Conservation (phyloP, 2,888 invertebrate genomes). For the Nomada hirtipes region DNA sequence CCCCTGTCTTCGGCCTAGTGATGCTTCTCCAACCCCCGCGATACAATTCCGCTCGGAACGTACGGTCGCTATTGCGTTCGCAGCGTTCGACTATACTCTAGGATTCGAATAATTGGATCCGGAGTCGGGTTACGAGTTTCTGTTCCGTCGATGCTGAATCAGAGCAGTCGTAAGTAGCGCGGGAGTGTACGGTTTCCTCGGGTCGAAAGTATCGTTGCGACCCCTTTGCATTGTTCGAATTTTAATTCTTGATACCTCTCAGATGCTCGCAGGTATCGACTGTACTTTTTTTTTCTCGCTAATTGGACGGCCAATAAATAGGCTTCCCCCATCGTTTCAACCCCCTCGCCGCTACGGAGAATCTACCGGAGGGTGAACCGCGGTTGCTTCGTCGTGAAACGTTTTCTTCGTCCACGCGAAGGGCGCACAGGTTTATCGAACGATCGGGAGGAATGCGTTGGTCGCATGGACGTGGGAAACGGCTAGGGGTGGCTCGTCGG, state of each 20-base stretch:
- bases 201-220: constrained; percentile 15
- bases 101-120: constrained; percentile 70
- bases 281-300: constrained; percentile 1
- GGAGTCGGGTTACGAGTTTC: constrained; percentile 66
- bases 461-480: constrained; percentile 29
- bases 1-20: not conserved
- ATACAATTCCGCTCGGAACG: constrained; percentile 47
- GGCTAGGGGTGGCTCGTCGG: constrained; percentile 6
- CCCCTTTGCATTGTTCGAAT: not conserved
- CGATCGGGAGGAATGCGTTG: not conserved
- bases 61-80: constrained; percentile 63
- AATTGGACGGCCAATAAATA: constrained; percentile 27
- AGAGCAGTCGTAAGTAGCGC: constrained; percentile 46
- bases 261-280: constrained; percentile 12
- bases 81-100: constrained; percentile 55
- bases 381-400: not conserved
- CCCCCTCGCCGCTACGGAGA: not conserved
- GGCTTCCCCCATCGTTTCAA: not conserved
- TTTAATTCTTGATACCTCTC: constrained; percentile 16
- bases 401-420: not conserved
- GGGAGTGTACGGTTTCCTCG: constrained; percentile 49
- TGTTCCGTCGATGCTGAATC: constrained; percentile 56
- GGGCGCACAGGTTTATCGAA: not conserved
- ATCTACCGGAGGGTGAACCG: not conserved
- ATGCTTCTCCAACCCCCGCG: constrained; percentile 27